Base-by-base conservation (phyloP, 1,140 invertebrate genomes). In the Drosophila tsacasi region DNA sequence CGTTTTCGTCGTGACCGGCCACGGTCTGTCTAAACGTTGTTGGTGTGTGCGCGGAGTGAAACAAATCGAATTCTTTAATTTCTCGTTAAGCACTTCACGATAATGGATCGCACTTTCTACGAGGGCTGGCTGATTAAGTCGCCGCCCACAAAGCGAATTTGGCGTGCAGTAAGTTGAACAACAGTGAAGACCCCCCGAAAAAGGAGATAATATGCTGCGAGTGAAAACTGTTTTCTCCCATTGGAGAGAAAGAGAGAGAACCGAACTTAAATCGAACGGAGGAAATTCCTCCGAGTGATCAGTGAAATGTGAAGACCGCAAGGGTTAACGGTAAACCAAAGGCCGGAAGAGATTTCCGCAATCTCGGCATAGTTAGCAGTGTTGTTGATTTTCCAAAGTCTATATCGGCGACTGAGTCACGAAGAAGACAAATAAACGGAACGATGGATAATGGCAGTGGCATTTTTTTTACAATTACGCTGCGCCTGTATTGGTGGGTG, bases 71-170 rank as follows among this genome's bases (percentile, higher is more conserved):
- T 57, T 57, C 15, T n/a, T 57, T 61, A 52, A 42, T 73, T 61
- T 73, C 27, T 32, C 35, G 12, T 47, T 35, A 42, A 58, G 25
- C 49, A 13, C 23, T 67, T 15, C 21, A 25, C 59, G 37, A 74
- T 60, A 85, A 92, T 91, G 85, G 95, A 96, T 84, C 79, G 84
- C 91, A 94, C 96, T 66, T 95, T 96, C 69, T 95, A 97, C 90
- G 96, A 97, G 94, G 97, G 97, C 67, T 98, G 97, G 97, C 94
- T 98, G 58, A 97, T 97, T 47, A 98, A 98, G 95, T 98, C 97
- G 49, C 97, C 97, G 68, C 97, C 97, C 30, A 95, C 96, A 44
- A 98, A 97, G 94, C 94, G 96, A 74, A 96, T 98, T 83, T 97
- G 96, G 95, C 95, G 96, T 95, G 97, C 97, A 91, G 97, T 98